Conservation (phyloP, 1,140 invertebrate genomes). For the Orchesella cincta region DNA sequence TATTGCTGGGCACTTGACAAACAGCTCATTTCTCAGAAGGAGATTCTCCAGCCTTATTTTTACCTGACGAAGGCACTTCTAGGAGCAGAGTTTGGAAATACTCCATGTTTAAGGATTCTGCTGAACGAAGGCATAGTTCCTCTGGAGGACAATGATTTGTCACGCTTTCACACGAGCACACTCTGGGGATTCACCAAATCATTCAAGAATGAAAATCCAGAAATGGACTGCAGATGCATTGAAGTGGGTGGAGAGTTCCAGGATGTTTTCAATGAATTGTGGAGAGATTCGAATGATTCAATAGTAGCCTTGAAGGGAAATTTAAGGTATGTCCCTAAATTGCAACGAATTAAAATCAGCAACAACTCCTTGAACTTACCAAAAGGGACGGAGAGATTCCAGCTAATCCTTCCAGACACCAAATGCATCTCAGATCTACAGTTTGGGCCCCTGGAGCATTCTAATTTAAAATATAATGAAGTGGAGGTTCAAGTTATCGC, state of each 20-base stretch:
- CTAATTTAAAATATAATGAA: not conserved
- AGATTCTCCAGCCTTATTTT: not conserved
- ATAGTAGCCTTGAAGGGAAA: not conserved
- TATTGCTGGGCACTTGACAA: conserved; percentile 14
- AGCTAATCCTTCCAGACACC: not conserved
- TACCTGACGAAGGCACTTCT: conserved; percentile 24
- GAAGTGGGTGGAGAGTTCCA: not conserved
- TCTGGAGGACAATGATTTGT: not conserved
- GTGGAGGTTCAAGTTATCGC: not conserved
- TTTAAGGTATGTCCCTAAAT: not conserved
- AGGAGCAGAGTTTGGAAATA: no score
- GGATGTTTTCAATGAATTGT: not conserved
- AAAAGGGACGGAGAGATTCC: not conserved
- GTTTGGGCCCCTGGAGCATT: not conserved
- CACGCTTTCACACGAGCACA: not conserved
- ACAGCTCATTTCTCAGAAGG: not conserved
- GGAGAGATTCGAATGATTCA: not conserved
- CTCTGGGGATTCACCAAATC: not conserved
- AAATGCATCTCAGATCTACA: not conserved
- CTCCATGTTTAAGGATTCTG: no score
- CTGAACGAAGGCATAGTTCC: not conserved
- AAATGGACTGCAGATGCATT: not conserved
- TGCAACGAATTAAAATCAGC: not conserved
- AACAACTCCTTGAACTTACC: not conserved
- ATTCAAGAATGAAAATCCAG: not conserved